Evolutionary conservation across 35 echinoderm and acorn worm genomes (phyloP).

Genomic region (Heliocidaris erythrogramma): DNA sequence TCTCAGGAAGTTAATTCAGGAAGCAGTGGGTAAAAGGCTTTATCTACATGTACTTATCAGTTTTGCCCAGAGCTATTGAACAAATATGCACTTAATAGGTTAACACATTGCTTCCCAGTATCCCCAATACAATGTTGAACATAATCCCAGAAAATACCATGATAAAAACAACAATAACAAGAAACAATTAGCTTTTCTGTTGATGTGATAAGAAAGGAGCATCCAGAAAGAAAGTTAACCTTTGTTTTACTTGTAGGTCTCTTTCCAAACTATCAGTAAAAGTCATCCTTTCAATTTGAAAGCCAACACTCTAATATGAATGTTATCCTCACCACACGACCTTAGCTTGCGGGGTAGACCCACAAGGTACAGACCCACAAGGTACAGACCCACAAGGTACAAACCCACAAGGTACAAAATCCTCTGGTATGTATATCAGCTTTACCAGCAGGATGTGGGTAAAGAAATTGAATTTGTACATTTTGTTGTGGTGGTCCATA

Average conservation of each 20-base stretch:
- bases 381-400: too few species aligned
- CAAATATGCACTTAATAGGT: neutral
- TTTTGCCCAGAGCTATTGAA: neutral
- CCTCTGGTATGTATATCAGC: too few species aligned
- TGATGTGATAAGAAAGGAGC: neutral
- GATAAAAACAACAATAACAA: neutral
- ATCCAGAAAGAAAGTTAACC: neutral
- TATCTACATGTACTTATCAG: neutral
- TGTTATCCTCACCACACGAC: neutral
- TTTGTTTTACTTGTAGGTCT: neutral
- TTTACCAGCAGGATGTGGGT: too few species aligned
- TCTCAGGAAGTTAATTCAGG: neutral
- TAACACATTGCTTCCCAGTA: neutral
- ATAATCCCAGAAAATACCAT: neutral
- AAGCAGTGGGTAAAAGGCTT: neutral
- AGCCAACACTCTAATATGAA: neutral
- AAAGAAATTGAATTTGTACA: too few species aligned
- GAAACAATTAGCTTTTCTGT: neutral
- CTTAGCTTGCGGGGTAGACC: too few species aligned
- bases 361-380: too few species aligned
- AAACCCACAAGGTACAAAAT: too few species aligned
- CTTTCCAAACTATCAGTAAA: too few species aligned
- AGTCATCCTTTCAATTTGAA: neutral
- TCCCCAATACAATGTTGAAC: neutral
- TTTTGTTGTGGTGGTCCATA: too few species aligned